Evolutionary conservation across 1,140 invertebrate species (phyloP).

Genomic region (Bradysia coprophila): DNA sequence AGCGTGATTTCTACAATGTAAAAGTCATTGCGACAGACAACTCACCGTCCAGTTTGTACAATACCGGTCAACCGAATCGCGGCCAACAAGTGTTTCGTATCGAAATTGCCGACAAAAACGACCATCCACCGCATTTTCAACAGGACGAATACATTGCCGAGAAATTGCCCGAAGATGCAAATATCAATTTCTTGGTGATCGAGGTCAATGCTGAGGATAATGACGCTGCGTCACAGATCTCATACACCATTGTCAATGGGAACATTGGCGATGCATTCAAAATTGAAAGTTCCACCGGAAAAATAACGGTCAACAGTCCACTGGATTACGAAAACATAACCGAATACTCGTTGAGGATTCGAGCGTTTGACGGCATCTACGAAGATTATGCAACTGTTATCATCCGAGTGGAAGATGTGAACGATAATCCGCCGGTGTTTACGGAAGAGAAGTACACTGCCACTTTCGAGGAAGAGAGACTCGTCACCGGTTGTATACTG

Average conservation of each 20-base stretch:
- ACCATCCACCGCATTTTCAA: constrained; percentile 67
- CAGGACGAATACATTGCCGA: constrained; percentile 52
- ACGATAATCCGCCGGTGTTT: constrained; percentile 68
- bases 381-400: constrained; percentile 54
- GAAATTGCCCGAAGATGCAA: constrained; percentile 60
- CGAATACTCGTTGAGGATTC: constrained; percentile 54
- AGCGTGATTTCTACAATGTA: constrained; percentile 58
- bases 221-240: constrained; percentile 64
- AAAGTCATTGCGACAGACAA: constrained; percentile 73
- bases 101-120: constrained; percentile 80
- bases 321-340: constrained; percentile 75
- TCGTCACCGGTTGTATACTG: constrained; percentile 42
- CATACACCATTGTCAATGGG: constrained; percentile 59
- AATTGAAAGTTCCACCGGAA: constrained; percentile 59
- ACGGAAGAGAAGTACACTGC: constrained; percentile 38
- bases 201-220: constrained; percentile 64
- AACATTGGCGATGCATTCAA: constrained; percentile 59
- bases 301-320: constrained; percentile 51
- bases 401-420: constrained; percentile 63
- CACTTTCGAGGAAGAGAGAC: constrained; percentile 46
- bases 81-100: constrained; percentile 64
- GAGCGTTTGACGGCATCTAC: constrained; percentile 58
- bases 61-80: constrained; percentile 43
- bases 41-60: constrained; percentile 55
- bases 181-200: constrained; percentile 57